A percentile compares a stretch with the other conserved stretches of the same genome.
These are phyloP conservation scores for Heliconius charithonia DNA, from an alignment of 2,888 invertebrate genomes.

Conservation along the genomic window DNA sequence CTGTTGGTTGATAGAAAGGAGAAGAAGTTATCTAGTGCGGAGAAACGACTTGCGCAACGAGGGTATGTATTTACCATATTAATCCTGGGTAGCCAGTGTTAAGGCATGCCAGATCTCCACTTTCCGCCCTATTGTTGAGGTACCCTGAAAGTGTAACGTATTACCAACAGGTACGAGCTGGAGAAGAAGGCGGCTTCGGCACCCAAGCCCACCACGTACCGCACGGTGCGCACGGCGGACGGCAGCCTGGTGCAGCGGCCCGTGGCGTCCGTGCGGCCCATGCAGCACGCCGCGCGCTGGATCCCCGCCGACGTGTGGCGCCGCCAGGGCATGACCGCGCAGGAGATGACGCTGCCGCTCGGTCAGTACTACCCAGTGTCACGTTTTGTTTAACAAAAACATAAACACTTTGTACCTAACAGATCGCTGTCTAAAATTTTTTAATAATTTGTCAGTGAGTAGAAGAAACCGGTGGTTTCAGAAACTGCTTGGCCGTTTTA, in stretches of 20 bases:
- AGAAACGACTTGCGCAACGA: constrained; percentile 95
- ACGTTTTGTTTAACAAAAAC: no score
- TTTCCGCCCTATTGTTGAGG: no score
- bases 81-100: no score
- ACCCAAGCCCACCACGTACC: constrained; percentile 85
- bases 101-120: no score
- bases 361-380: constrained; percentile 53
- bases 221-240: constrained; percentile 87
- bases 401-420: no score
- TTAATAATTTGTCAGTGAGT: no score
- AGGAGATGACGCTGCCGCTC: constrained; percentile 95
- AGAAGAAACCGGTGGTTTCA: no score
- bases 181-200: constrained; percentile 94
- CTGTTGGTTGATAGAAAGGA: constrained; percentile 97
- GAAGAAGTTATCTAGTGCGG: constrained; percentile 95
- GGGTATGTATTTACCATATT: constrained; percentile 65
- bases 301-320: constrained; percentile 96
- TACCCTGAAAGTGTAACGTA: background rate
- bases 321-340: constrained; percentile 96
- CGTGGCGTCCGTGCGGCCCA: constrained; percentile 90
- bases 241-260: constrained; percentile 86
- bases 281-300: constrained; percentile 91
- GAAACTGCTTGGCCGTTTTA: no score
- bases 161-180: constrained; percentile 90
- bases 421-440: no score